Base-by-base conservation (phyloP, 2,888 invertebrate species). In the Omphaloscelis lunosa region DNA sequence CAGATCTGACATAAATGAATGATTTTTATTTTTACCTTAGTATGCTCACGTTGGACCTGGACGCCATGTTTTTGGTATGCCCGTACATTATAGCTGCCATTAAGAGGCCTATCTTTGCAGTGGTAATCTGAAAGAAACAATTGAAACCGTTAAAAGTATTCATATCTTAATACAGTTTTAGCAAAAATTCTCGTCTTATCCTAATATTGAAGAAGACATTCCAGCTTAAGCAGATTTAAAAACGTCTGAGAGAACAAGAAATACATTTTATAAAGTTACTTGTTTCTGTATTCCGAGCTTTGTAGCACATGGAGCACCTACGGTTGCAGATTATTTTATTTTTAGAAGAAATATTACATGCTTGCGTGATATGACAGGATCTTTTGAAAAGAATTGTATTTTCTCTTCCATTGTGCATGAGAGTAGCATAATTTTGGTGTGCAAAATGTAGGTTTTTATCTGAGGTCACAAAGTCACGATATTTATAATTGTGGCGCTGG, bases 251-350 rank as follows among this genome's bases (percentile, higher is more conserved):
- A 51, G 45, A 80, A 74, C 75, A 72, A 59, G 65, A 45, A 79
- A 84, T 75, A 76, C 39, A 79, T 79, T 80, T 81, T 79, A 53
- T 59, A 77, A 86, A 76, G 58, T 79, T 53, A 84, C 74, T 70
- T 75, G 81, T 68, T 80, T 84, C 63, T 65, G 53, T 72, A 72
- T 76, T 79, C 84, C 77, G 63, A 79, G 74, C 72, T 70, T 70
- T 62, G 75, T 58, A 66, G 73, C 72, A 73, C 58, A 58, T 61
- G 66, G 58, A 72, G 53, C 65, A 82, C 66, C 72, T 74, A 83
- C 72, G 39, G 65, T 65, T 84, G 65, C 59, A 66, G 72, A 79
- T 82, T 71, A 82, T 78, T 63, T 75, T 79, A 79, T 77, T 77
- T 82, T 83, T 29, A 67, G 53, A 65, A 72, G 69, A 84, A 75